These are phyloP conservation scores for Neotoma lepida DNA, from an alignment of 2,113 vertebrate genomes.

Conservation along the genomic window DNA sequence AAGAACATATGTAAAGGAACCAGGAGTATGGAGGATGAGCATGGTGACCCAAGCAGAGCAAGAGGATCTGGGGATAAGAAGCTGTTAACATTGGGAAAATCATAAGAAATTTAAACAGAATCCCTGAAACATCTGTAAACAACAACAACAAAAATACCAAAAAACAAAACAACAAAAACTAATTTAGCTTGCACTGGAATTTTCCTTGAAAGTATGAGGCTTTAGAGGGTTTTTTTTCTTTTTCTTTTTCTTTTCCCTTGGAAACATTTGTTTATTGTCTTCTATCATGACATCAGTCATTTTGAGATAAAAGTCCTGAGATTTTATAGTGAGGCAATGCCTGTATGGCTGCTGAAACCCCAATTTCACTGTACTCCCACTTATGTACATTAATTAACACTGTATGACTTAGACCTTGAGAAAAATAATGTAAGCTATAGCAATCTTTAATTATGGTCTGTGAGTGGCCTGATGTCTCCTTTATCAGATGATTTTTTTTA, in stretches of 20 bases:
- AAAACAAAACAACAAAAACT: not conserved
- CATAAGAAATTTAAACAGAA: not conserved
- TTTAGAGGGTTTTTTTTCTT: not conserved
- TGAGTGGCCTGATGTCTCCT: not conserved
- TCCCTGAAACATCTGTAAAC: conserved; percentile 1
- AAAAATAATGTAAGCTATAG: not conserved
- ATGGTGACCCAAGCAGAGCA: not conserved
- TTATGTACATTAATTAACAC: not conserved
- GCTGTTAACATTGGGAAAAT: not conserved
- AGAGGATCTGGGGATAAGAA: not conserved
- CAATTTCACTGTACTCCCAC: not conserved
- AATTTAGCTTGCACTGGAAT: not conserved
- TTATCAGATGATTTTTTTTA: not conserved
- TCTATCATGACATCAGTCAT: conserved; percentile 15
- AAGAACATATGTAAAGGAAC: not conserved
- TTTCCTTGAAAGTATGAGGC: not conserved
- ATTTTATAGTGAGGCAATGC: conserved; percentile 32
- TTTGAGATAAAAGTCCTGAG: conserved; percentile 11
- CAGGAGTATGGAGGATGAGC: not conserved
- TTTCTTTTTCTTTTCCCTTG: not conserved
- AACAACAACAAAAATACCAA: not conserved
- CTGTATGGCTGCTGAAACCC: not conserved
- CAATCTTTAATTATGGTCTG: not conserved
- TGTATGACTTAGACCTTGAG: not conserved
- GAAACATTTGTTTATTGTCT: conserved; percentile 45